Evolutionary conservation across 92 coral and sea anemone genomes (phyloP), one percentile per base, ranked within the genome.

Genomic region (Chrysogorgia sp.): DNA sequence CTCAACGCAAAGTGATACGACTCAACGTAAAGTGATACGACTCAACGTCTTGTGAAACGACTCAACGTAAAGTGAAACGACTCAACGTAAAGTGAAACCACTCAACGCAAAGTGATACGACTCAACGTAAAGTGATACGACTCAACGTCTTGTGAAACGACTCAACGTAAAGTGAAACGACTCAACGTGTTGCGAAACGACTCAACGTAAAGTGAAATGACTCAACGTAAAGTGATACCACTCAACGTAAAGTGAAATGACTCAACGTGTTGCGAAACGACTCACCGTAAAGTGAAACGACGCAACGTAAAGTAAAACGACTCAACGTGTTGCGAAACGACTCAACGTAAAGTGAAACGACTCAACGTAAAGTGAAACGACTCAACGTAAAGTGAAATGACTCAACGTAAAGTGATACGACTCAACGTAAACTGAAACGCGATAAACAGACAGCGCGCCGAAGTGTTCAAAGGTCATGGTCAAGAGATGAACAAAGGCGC

Each of bases 151-250:
- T 8, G 50, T 43, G 50, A 43, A 43, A 43, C 50, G 59, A 52
- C 59, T 17, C 26, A 52, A 23, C 59, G 59, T 52, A 17, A 52
- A 52, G 59, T 52, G 59, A 52, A 52, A 52, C 59, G 59, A 52
- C 59, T 23, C 26, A 52, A 23, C 59, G 59, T 52, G 7, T 5
- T 5, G 59, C 17, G 59, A 52, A 52, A 52, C 59, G 59, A 52
- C 59, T 23, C 26, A 52, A 23, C 59, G 9, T 52, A 17, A 52
- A 52, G 59, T 52, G 59, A 52, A 52, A 52, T 20, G 59, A 52
- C 59, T 23, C 26, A 52, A 23, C 59, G 9, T 52, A 17, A 52
- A 52, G 59, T 52, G 59, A 52, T 5, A 52, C 59, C 8, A 52
- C 59, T 17, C 26, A 52, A 23, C 59, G 59, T 52, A 17, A 52